Evolutionary conservation across 2,888 invertebrate genomes (phyloP).

Genomic region (Drosophila maculinotata): DNA sequence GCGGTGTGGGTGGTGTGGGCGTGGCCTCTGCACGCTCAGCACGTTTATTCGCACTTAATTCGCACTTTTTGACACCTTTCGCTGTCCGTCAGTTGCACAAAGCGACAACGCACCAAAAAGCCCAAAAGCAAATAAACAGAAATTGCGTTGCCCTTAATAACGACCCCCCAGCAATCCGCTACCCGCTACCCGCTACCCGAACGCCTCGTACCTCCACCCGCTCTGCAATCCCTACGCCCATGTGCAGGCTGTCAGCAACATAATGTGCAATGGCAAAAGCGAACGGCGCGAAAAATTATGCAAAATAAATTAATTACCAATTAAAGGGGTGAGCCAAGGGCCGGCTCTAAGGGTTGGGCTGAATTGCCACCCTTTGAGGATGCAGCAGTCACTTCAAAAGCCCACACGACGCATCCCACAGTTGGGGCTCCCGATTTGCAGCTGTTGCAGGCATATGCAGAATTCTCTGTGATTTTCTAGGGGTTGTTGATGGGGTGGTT

Average conservation of each 20-base stretch:
- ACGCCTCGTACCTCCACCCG: too few relatives aligned
- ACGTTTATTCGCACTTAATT: conserved; percentile 80
- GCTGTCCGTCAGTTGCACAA: conserved; percentile 50
- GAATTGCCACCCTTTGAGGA: not conserved
- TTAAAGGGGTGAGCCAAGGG: conserved; percentile 67
- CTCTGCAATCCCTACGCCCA: not conserved
- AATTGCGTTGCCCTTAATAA: conserved; percentile 24
- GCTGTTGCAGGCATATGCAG: conserved; percentile 67
- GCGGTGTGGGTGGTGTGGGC: conserved; percentile 17
- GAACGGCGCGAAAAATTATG: conserved; percentile 75
- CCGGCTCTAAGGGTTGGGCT: not conserved
- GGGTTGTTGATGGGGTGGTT: conserved; percentile 13
- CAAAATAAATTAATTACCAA: conserved; percentile 85
- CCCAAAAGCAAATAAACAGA: conserved; percentile 70
- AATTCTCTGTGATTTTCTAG: conserved; percentile 36
- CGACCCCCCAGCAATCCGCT: not conserved
- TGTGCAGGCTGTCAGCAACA: conserved; percentile 63
- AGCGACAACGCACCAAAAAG: conserved; percentile 29
- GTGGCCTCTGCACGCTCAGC: conserved; percentile 71
- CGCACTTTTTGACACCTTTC: conserved; percentile 79
- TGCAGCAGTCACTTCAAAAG: conserved; percentile 39
- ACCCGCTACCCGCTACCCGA: not conserved
- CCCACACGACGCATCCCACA: not conserved
- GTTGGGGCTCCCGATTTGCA: conserved; percentile 48
- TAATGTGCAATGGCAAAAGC: conserved; percentile 60